These are phyloP conservation scores for Spermophilus dauricus DNA, from an alignment of 2,113 vertebrate genomes.

Conservation along the genomic window DNA sequence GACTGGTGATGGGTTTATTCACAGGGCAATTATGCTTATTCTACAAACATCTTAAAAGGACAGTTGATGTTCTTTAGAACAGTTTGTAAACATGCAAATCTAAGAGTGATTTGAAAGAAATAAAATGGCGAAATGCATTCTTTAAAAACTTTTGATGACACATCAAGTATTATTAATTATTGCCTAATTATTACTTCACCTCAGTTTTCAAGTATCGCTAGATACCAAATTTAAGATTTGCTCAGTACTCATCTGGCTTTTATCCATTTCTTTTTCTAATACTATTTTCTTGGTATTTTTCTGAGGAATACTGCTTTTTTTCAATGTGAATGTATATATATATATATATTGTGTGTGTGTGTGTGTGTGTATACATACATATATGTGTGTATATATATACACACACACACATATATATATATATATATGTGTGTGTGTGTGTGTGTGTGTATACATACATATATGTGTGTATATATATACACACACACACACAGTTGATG, in stretches of 20 bases:
- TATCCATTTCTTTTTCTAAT: not conserved
- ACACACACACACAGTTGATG: too few species aligned
- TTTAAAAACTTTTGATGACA: slow-evolving; percentile 1
- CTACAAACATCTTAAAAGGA: not conserved
- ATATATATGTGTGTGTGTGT: too few species aligned
- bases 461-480: too few species aligned
- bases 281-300: not conserved
- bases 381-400: too few species aligned
- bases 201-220: not conserved
- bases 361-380: too few species aligned
- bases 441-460: too few species aligned
- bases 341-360: too few species aligned
- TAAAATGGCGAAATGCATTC: not conserved
- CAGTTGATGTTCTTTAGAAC: not conserved
- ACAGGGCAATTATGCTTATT: not conserved
- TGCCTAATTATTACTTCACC: not conserved
- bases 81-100: not conserved
- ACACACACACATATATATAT: too few species aligned
- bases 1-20: not conserved
- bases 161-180: not conserved
- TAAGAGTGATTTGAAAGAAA: not conserved
- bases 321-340: not conserved
- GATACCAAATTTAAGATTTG: not conserved
- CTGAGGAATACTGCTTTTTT: not conserved
- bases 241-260: not conserved